Percentiles rank a stretch among this genome's conserved stretches.
phyloP scores from a whole-genome alignment of 2,888 invertebrate species.

The Noctua janthina region DNA sequence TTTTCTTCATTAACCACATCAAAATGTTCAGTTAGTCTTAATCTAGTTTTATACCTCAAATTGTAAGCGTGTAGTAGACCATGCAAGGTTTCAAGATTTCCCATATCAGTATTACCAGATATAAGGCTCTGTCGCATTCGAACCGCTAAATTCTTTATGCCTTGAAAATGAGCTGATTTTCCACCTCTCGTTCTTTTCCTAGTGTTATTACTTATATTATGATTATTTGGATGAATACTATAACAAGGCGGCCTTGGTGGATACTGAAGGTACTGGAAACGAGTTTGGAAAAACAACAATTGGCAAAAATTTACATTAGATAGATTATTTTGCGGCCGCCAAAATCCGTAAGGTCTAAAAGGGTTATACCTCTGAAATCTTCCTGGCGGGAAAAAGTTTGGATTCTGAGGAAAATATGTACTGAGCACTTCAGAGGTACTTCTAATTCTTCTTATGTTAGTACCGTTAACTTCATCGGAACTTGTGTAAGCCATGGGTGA shows the following conservation, averaged over 20 bases:
- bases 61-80: slow-evolving; percentile 80
- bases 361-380: slow-evolving; percentile 59
- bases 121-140: slow-evolving; percentile 71
- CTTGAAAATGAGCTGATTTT: slow-evolving; percentile 72
- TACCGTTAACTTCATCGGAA: slow-evolving; percentile 77
- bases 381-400: slow-evolving; percentile 42
- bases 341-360: slow-evolving; percentile 71
- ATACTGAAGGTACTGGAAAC: slow-evolving; percentile 70
- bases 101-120: slow-evolving; percentile 63
- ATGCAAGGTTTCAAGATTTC: slow-evolving; percentile 72
- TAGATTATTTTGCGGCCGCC: slow-evolving; percentile 70
- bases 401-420: slow-evolving; percentile 56
- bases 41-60: slow-evolving; percentile 73
- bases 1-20: slow-evolving; percentile 75
- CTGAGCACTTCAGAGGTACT: slow-evolving; percentile 47
- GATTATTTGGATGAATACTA: slow-evolving; percentile 49
- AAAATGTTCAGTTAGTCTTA: slow-evolving; percentile 74
- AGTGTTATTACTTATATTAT: slow-evolving; percentile 37
- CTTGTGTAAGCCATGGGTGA: slow-evolving; percentile 68
- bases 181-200: slow-evolving; percentile 69
- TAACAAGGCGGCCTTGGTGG: slow-evolving; percentile 59
- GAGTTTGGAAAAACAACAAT: slow-evolving; percentile 69
- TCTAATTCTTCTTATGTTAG: slow-evolving; percentile 74
- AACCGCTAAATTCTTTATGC: slow-evolving; percentile 73
- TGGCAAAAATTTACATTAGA: slow-evolving; percentile 68